These are phyloP conservation scores for Nyctibius bracteatus DNA, from an alignment of 2,113 vertebrate species.

Conservation along the genomic window DNA sequence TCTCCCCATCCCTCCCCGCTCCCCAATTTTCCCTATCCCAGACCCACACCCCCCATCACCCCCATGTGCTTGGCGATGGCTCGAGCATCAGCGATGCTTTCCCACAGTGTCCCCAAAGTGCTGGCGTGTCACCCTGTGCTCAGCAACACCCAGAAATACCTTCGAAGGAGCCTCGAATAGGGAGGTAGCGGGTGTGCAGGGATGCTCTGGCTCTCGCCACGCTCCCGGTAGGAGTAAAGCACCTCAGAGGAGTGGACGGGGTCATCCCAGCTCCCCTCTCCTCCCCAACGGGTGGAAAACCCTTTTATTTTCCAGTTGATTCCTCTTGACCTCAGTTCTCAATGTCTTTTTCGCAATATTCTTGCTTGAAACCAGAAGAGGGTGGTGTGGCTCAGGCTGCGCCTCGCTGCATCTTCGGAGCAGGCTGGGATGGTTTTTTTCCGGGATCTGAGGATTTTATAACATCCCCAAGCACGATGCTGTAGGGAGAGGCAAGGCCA, in stretches of 20 bases:
- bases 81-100: not conserved
- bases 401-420: not conserved
- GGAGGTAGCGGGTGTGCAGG: rapidly evolving
- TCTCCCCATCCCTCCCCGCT: not conserved
- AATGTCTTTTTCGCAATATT: not conserved
- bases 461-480: not conserved
- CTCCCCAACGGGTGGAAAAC: not conserved
- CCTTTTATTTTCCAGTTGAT: not conserved
- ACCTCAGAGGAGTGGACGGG: rapidly evolving
- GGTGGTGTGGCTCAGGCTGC: not conserved
- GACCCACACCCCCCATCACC: not conserved
- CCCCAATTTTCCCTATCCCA: not conserved
- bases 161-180: not conserved
- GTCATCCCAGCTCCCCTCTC: not conserved
- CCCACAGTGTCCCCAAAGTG: not conserved
- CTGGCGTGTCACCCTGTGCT: not conserved
- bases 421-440: not conserved
- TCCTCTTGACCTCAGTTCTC: not conserved
- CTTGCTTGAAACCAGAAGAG: not conserved
- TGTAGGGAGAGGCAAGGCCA: rapidly evolving
- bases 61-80: not conserved
- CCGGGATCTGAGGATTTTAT: not conserved
- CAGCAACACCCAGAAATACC: not conserved
- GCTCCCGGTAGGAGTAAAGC: not conserved
- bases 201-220: not conserved